Evolutionary conservation across 2,888 invertebrate species (phyloP), one percentile per base, ranked within the genome.

Genomic region (Drosophila merina): DNA sequence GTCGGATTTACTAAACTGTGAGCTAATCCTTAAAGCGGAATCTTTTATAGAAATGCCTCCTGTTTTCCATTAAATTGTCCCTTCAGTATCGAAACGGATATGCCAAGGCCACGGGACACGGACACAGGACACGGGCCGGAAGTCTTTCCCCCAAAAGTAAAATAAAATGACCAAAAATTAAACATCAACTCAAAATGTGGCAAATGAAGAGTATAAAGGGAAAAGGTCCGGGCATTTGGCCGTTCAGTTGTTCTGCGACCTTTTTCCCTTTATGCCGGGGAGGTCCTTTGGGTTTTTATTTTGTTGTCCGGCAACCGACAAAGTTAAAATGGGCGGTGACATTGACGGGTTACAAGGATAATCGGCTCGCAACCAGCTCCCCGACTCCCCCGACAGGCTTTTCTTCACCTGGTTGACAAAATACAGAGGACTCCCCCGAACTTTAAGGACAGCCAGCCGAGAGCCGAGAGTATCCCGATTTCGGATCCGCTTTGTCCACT

Each of bases 181-280:
- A 79, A 80, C 72, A 79, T 72, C 72, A 80, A 80, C 80, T 83
- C 67, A 52, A 74, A 75, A 79, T 71, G 71, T 72, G 74, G 47
- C 62, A 79, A 79, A 72, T 77, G 77, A 75, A 57, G 71, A 74
- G 47, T 57, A 20, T 38, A 47, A 40, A 63, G 40, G 30, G n/a
- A 58, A 51, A 69, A 57, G 67, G 54, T 14, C 40, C 25, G 30
- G 6, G 20, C 55, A 55, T 55, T 55, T 45, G 30, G 31, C 45
- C 55, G 45, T n/a, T 28, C 14, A 40, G 14, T 10, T 33, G 36
- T 33, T 26, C 36, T 28, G 36, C 33, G 36, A 36, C 59, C 45
- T 30, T 58, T 59, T 28, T 28, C 6, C 28, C 28, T 28, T 28
- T 28, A 5, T 28, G 5, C 28, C 28, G 5, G 14, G 14, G 14